phyloP scores from a whole-genome alignment of 2,113 vertebrate species.

The Delphinapterus leucas region DNA sequence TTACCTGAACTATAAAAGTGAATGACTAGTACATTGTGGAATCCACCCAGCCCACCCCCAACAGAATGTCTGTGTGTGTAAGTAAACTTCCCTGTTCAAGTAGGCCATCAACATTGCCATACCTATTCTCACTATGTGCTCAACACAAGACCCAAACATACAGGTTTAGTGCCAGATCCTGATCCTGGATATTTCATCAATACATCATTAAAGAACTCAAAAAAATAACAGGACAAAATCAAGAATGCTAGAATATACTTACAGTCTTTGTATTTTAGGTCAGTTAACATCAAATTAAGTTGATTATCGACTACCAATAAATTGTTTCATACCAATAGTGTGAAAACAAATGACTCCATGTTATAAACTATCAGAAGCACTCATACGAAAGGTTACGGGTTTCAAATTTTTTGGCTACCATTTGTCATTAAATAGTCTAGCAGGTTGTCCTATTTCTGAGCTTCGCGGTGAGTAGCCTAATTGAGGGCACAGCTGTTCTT shows the following conservation, averaged over 20 bases:
- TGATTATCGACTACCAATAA: neutral
- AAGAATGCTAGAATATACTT: neutral
- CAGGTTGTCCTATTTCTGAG: neutral
- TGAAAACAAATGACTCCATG: neutral
- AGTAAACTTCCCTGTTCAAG: neutral
- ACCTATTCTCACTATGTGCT: neutral
- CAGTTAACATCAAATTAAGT: neutral
- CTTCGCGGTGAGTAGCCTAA: neutral
- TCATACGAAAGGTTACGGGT: neutral
- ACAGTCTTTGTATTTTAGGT: neutral
- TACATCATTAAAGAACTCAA: neutral
- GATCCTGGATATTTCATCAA: neutral
- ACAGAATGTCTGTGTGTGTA: neutral
- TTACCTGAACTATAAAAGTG: neutral
- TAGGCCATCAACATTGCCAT: neutral
- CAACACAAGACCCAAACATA: neutral
- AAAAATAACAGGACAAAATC: neutral
- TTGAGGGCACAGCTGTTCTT: neutral
- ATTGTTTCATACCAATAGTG: neutral
- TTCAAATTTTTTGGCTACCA: neutral
- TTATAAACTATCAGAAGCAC: neutral
- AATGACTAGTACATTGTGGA: neutral
- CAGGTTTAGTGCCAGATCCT: neutral
- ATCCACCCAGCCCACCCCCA: neutral
- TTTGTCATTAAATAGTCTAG: slow-evolving; percentile 16